Evolutionary conservation across 2,113 vertebrate genomes (phyloP).

Genomic region (Miniopterus natalensis): DNA sequence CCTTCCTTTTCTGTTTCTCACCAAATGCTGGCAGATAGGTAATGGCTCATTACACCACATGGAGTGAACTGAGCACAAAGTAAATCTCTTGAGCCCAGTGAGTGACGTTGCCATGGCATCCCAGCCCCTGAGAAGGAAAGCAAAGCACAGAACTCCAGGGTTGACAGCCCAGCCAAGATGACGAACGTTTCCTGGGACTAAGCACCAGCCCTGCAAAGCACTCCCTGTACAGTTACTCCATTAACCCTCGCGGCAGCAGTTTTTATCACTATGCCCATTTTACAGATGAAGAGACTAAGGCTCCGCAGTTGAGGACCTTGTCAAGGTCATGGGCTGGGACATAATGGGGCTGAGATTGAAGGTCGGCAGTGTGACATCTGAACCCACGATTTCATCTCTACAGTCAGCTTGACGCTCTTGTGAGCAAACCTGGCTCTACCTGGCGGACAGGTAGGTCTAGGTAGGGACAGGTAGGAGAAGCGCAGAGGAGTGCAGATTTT

Average conservation of each 20-base stretch:
- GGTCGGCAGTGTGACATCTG: too few relatives aligned
- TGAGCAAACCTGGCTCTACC: neutral
- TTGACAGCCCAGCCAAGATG: fast-evolving
- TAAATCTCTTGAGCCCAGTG: neutral
- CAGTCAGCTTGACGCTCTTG: neutral
- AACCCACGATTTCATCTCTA: neutral
- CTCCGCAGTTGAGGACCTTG: fast-evolving
- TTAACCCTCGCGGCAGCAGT: neutral
- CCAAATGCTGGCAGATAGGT: neutral
- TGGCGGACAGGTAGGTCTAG: neutral
- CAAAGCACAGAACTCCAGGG: neutral
- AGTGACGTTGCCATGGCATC: neutral
- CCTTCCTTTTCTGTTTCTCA: neutral
- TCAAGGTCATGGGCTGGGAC: too few relatives aligned
- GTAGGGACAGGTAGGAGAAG: neutral
- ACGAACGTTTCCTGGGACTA: neutral
- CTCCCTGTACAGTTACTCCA: neutral
- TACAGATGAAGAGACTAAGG: neutral
- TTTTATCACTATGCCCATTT: neutral
- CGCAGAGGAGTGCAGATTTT: neutral
- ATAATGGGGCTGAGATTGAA: neutral
- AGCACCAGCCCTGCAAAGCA: neutral
- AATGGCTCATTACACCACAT: neutral
- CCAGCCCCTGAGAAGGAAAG: neutral
- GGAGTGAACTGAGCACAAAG: neutral